Percentiles rank a stretch among this genome's conserved stretches.
These are phyloP conservation scores for Agrypnia vestita DNA, from an alignment of 1,140 invertebrate species.

Conservation along the genomic window DNA sequence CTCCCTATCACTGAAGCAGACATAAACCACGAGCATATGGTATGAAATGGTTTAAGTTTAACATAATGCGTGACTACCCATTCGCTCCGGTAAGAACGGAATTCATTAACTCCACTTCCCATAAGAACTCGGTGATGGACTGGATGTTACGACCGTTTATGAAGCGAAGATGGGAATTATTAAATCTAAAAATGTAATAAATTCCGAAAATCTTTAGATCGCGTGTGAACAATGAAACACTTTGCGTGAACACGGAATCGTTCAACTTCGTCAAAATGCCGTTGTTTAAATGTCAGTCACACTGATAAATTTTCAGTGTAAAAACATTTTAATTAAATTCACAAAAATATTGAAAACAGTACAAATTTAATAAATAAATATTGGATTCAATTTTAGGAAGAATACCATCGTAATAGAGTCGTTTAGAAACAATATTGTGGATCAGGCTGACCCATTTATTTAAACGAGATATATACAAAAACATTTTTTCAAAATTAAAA, in stretches of 20 bases:
- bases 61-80: slow-evolving; percentile 51
- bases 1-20: slow-evolving; percentile 13
- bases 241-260: not conserved
- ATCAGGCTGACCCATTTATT: too few species aligned
- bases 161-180: slow-evolving; percentile 1
- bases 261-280: too few species aligned
- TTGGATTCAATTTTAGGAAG: too few species aligned
- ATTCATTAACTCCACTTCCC: slow-evolving; percentile 50
- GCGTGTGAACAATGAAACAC: not conserved
- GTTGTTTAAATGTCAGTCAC: too few species aligned
- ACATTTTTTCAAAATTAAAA: too few species aligned
- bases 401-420: too few species aligned
- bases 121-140: slow-evolving; percentile 22
- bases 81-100: slow-evolving; percentile 45
- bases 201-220: not conserved
- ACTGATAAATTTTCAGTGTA: too few species aligned
- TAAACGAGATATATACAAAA: too few species aligned
- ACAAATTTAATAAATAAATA: too few species aligned
- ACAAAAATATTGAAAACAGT: too few species aligned
- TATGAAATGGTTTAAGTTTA: slow-evolving; percentile 39
- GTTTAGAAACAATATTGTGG: too few species aligned
- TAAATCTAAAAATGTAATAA: slow-evolving; percentile 17
- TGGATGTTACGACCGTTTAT: not conserved
- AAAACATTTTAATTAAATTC: too few species aligned
- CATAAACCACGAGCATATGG: slow-evolving; percentile 34